These are phyloP conservation scores for Platycheirus rosarum DNA, from an alignment of 2,888 invertebrate genomes.

Conservation along the genomic window DNA sequence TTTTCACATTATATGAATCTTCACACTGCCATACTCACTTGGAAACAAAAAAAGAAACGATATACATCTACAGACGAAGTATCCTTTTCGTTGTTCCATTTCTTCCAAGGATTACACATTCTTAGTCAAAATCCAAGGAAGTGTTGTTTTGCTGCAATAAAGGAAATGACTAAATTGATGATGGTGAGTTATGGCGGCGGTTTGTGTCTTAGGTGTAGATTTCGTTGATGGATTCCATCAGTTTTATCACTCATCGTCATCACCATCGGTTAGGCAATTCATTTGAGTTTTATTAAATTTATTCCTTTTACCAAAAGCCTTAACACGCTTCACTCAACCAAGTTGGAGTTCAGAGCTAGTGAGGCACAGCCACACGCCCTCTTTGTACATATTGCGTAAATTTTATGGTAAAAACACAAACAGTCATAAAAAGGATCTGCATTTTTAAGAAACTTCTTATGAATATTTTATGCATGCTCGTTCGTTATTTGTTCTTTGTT, in stretches of 20 bases:
- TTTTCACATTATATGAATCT: slow-evolving; percentile 5
- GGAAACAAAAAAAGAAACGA: neutral
- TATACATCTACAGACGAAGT: neutral
- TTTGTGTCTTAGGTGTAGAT: slow-evolving; percentile 6
- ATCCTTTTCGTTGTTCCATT: slow-evolving; percentile 36
- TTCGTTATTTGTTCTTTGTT: slow-evolving; percentile 36
- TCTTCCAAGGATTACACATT: slow-evolving; percentile 23
- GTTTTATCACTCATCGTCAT: slow-evolving; percentile 42
- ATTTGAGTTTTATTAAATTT: slow-evolving; percentile 19
- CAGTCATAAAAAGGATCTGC: slow-evolving; percentile 47
- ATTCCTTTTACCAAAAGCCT: slow-evolving; percentile 3
- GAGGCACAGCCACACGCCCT: neutral
- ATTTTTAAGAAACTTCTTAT: slow-evolving; percentile 20
- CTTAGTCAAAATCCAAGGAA: slow-evolving; percentile 15
- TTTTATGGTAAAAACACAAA: slow-evolving; percentile 38
- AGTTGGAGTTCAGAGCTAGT: neutral
- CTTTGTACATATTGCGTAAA: slow-evolving; percentile 37
- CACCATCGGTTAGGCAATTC: slow-evolving; percentile 34
- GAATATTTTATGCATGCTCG: slow-evolving; percentile 57
- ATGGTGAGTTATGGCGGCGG: slow-evolving; percentile 30
- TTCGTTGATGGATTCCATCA: slow-evolving; percentile 47
- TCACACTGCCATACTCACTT: neutral
- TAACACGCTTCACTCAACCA: slow-evolving; percentile 12
- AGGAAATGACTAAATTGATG: slow-evolving; percentile 44
- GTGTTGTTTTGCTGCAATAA: slow-evolving; percentile 18